phyloP scores from a whole-genome alignment of 1,140 invertebrate genomes.

The Carposina sasakii region DNA sequence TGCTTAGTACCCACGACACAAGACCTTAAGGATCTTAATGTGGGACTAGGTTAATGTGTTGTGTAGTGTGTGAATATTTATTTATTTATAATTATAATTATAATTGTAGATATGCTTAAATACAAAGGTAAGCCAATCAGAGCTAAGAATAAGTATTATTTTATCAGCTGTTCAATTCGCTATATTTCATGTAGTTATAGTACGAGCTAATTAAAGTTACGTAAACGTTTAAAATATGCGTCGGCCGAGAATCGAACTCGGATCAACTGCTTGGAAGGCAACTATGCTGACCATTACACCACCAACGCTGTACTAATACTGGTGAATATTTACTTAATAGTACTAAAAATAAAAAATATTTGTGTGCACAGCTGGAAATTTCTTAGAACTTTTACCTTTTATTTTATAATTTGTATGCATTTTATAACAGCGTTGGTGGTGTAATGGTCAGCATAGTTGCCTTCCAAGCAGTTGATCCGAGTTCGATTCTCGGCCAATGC shows the following conservation, averaged over 20 bases:
- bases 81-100: background rate
- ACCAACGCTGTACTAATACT: too few relatives aligned
- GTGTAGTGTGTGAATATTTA: background rate
- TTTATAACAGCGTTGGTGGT: constrained; percentile 84
- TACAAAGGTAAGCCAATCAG: background rate
- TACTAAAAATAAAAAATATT: too few relatives aligned
- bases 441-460: constrained; percentile 91
- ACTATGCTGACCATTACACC: constrained; percentile 91
- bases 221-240: background rate
- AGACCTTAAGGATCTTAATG: too few relatives aligned
- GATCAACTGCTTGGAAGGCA: constrained; percentile 87
- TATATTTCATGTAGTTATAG: background rate
- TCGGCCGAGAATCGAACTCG: constrained; percentile 7
- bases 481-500: constrained; percentile 90
- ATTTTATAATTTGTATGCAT: too few relatives aligned
- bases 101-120: background rate
- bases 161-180: too few relatives aligned
- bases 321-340: too few relatives aligned
- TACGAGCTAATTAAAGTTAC: background rate
- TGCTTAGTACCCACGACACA: too few relatives aligned
- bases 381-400: too few relatives aligned
- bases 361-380: too few relatives aligned
- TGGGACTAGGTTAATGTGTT: too few relatives aligned
- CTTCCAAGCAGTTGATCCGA: constrained; percentile 92
- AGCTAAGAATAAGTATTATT: background rate